Base-by-base conservation (phyloP, 2,113 vertebrate species). In the Myotis brandtii region DNA sequence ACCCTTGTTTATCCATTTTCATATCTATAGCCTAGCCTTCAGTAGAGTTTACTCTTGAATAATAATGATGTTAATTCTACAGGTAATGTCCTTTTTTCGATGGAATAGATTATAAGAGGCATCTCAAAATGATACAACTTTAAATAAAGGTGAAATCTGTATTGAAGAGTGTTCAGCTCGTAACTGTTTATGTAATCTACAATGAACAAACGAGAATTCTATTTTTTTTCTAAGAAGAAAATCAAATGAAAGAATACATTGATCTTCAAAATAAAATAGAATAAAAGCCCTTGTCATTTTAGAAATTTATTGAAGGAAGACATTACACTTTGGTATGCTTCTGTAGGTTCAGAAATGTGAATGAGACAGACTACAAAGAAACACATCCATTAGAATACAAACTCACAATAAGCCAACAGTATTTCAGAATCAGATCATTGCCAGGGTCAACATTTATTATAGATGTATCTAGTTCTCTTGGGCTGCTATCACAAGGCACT, bases 231-330 rank as follows among this genome's bases (percentile, higher is more conserved):
- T 72, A 27, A 16, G 10, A 84, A 70, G 76, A 93, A 46, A 25
- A n/a, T 32, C 62, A 96, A 93, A 79, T 91, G 62, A 87, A 95
- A 95, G 54, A 94, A 25, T 93, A 90, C 85, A 6, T 62, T 95
- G 56, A 82, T 25, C 25, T 91, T 32, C 20, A 83, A 43, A 17
- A 84, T 67, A 95, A 40, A 62, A 25, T 86, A 34, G 2, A 52
- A 13, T 9, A 70, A n/a, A 95, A 81, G 14, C 14, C n/a, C 32
- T 46, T 81, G 2, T 81, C 16, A 21, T 67, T 92, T 50, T 4
- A 90, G 27, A 80, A 85, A 34, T 43, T 37, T 73, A 59, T 56
- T 77, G 34, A 91, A 66, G 59, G 64, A 89, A 95, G 43, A 54
- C 21, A 37, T 91, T 80, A 30, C 2, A 59, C 32, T 89, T 81